A percentile compares a stretch with the other conserved stretches of the same genome.
Evolutionary conservation across 1,140 invertebrate genomes (phyloP).

Genomic region (Bombus superbus): DNA sequence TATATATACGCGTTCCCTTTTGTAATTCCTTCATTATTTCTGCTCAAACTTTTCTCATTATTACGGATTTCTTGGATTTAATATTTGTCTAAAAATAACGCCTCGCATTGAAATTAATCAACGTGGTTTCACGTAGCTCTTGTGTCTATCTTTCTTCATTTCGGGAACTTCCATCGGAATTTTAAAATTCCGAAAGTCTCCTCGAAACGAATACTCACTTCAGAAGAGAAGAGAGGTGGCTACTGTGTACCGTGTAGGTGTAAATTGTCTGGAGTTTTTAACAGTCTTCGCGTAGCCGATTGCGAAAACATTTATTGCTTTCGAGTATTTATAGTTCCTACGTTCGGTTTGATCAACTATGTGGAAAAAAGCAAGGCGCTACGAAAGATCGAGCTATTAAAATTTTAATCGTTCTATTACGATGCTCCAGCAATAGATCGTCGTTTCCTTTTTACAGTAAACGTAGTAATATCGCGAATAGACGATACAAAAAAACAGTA

Average conservation of each 20-base stretch:
- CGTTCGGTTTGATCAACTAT: neutral
- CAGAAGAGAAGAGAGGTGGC: neutral
- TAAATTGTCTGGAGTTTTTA: neutral
- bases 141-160: neutral
- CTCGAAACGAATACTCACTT: neutral
- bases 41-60: neutral
- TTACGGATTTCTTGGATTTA: neutral
- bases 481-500: no score
- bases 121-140: no score
- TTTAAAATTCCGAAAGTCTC: neutral
- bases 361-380: neutral
- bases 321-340: neutral
- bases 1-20: neutral
- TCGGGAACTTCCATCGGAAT: neutral
- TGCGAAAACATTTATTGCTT: conserved; percentile 1
- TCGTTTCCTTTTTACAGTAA: no score
- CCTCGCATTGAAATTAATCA: no score
- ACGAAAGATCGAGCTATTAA: no score
- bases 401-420: neutral
- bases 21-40: neutral
- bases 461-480: no score
- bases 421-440: no score
- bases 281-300: neutral
- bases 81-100: no score
- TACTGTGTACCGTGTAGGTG: no score